Percentiles rank a stretch among this genome's conserved stretches.
phyloP scores from a whole-genome alignment of 2,113 vertebrate genomes.

The human region DNA sequence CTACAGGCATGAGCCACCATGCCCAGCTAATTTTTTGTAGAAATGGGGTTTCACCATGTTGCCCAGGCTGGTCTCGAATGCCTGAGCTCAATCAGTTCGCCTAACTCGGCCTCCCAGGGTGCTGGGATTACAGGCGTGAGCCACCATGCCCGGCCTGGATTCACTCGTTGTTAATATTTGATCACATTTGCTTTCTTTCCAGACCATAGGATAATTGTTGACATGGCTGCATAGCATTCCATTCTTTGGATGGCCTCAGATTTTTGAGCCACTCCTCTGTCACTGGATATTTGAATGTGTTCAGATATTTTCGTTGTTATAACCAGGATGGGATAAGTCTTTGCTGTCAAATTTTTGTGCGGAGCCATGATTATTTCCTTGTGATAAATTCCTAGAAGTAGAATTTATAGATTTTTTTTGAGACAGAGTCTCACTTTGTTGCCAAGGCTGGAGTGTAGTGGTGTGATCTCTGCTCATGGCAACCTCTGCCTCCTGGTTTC shows the following conservation, averaged over 20 bases:
- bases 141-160: too few relatives aligned
- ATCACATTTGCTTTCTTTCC: background rate
- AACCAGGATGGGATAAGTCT: background rate
- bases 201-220: background rate
- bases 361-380: background rate
- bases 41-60: too few relatives aligned
- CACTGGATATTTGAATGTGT: background rate
- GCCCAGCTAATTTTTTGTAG: too few relatives aligned
- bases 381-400: background rate
- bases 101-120: too few relatives aligned
- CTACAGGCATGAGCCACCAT: too few relatives aligned
- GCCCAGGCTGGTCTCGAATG: too few relatives aligned
- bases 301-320: background rate
- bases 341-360: slow-evolving; percentile 38
- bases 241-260: slow-evolving; percentile 2
- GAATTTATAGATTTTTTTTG: background rate
- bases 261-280: background rate
- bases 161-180: background rate
- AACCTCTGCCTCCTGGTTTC: too few relatives aligned
- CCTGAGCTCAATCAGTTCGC: too few relatives aligned
- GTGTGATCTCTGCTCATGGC: too few relatives aligned
- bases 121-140: too few relatives aligned
- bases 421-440: too few relatives aligned
- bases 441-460: too few relatives aligned
- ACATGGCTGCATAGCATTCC: background rate